A percentile compares a stretch with the other conserved stretches of the same genome.
phyloP scores from a whole-genome alignment of 2,113 vertebrate genomes.

The Oncorhynchus tshawytscha region DNA sequence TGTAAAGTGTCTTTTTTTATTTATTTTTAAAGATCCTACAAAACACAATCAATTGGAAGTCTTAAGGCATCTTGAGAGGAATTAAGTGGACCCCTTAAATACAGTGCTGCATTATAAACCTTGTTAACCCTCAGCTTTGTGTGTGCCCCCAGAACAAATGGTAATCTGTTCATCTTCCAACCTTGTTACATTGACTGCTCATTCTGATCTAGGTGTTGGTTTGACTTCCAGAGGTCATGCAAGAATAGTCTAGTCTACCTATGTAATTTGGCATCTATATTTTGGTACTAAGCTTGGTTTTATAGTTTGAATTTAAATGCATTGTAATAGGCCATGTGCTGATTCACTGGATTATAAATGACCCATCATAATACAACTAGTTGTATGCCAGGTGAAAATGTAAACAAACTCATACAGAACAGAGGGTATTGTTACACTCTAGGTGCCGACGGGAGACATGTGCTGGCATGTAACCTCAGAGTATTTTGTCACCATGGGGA shows the following conservation, averaged over 20 bases:
- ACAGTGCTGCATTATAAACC: not conserved
- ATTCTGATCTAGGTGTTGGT: not conserved
- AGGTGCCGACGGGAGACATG: not conserved
- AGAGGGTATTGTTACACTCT: not conserved
- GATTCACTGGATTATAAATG: not conserved
- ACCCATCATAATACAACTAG: too few species aligned
- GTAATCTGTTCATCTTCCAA: not conserved
- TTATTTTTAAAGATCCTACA: too few species aligned
- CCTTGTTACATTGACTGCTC: slow-evolving; percentile 15
- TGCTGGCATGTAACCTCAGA: not conserved
- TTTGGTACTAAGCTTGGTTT: too few species aligned
- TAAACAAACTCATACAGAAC: not conserved
- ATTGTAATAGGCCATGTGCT: too few species aligned
- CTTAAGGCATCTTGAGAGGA: too few species aligned
- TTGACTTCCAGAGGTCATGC: not conserved
- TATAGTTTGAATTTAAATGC: too few species aligned
- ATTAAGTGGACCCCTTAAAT: not conserved
- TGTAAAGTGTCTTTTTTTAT: too few species aligned
- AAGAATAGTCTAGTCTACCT: too few species aligned
- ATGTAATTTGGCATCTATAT: too few species aligned
- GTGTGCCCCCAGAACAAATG: slow-evolving; percentile 12
- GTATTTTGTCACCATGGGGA: not conserved
- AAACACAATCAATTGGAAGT: too few species aligned
- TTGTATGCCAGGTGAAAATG: not conserved
- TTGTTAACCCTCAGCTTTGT: not conserved